These are phyloP conservation scores for Vesta saturnalis DNA, from an alignment of 2,888 invertebrate genomes.

Conservation along the genomic window DNA sequence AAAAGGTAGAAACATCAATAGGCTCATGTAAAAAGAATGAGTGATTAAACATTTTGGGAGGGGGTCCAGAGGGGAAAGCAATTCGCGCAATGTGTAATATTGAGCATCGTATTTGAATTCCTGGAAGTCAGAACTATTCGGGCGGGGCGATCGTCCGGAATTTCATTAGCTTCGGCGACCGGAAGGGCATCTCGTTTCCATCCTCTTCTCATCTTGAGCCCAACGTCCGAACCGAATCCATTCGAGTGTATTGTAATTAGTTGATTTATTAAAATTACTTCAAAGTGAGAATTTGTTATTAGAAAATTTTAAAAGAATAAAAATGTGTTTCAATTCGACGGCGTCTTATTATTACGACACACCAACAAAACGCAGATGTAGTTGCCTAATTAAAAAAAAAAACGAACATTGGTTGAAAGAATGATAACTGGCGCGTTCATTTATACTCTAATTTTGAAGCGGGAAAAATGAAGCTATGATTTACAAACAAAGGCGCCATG, in stretches of 20 bases:
- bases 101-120: constrained; percentile 59
- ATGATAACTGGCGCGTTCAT: constrained; percentile 43
- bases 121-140: constrained; percentile 62
- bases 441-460: constrained; percentile 48
- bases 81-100: constrained; percentile 62
- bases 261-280: constrained; percentile 61
- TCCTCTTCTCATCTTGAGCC: constrained; percentile 55
- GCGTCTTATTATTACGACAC: constrained; percentile 28
- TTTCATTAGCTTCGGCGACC: constrained; percentile 70
- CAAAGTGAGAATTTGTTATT: constrained; percentile 62
- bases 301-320: constrained; percentile 46
- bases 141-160: constrained; percentile 60
- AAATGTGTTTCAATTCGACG: constrained; percentile 24
- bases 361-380: constrained; percentile 59
- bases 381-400: constrained; percentile 60
- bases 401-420: constrained; percentile 32
- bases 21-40: constrained; percentile 19
- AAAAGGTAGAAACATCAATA: constrained; percentile 2
- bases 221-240: constrained; percentile 46
- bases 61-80: constrained; percentile 43
- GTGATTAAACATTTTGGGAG: constrained; percentile 28
- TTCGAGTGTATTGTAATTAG: constrained; percentile 60
- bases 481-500: constrained; percentile 40
- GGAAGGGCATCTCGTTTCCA: constrained; percentile 70
- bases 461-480: constrained; percentile 42